Conservation (phyloP, 2,113 vertebrate species). For the Machaerirhynchus nigripectus region DNA sequence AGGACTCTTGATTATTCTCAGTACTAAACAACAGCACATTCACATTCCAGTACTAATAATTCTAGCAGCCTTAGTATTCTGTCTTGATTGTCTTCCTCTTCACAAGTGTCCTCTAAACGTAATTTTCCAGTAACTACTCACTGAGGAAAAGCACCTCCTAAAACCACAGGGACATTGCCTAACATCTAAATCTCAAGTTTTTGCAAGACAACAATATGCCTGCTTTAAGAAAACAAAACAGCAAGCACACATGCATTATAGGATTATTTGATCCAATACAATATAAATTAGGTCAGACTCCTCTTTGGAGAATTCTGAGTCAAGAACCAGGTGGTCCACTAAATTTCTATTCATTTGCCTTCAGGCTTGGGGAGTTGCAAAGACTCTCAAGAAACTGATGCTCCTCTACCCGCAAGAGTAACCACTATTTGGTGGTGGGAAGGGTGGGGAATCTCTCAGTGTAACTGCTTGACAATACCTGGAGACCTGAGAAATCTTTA, state of each 20-base stretch:
- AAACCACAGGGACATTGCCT: neutral
- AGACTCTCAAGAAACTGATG: slow-evolving; percentile 27
- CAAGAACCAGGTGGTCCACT: slow-evolving; percentile 55
- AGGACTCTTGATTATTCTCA: neutral
- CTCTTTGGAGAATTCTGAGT: slow-evolving; percentile 43
- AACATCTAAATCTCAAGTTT: neutral
- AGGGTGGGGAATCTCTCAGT: neutral
- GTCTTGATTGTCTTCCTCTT: neutral
- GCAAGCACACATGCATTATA: slow-evolving; percentile 13
- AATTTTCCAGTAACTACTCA: neutral
- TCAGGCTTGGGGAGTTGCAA: slow-evolving; percentile 47
- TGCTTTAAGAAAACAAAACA: slow-evolving; percentile 5
- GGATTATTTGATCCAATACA: slow-evolving; percentile 47
- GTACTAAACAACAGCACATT: neutral
- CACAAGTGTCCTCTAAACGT: neutral
- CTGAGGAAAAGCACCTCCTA: neutral
- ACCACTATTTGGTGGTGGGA: neutral
- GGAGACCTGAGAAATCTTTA: neutral
- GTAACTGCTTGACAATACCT: neutral
- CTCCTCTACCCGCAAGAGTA: slow-evolving; percentile 1
- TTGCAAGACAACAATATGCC: neutral
- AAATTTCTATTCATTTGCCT: slow-evolving; percentile 61
- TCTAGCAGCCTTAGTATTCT: neutral
- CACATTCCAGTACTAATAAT: neutral
- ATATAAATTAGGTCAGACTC: slow-evolving; percentile 58